Evolutionary conservation across 2,888 invertebrate species (phyloP), one percentile per base, ranked within the genome.

Genomic region (Oxytorus armatus): DNA sequence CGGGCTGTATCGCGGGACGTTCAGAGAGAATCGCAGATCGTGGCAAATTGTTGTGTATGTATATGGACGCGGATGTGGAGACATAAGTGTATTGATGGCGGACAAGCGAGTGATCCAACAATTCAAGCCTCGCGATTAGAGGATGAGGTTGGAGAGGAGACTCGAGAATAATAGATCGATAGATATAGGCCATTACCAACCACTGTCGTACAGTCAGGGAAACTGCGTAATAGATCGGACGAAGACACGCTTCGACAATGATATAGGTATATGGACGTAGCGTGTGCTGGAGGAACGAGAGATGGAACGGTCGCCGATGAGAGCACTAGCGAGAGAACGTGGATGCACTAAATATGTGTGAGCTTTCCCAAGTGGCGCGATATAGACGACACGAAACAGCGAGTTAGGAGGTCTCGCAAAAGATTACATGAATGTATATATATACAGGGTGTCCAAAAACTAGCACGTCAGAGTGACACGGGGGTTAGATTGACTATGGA

Each of bases 151-250:
- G 47, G 63, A 23, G 39, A 72, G 47, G 74, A 29, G 23, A 33
- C 65, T 66, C 65, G 59, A 66, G 76, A 66, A 11, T 72, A 73
- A 76, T 76, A 68, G 76, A 68, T 55, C 39, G 25, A 76, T 61
- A 69, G 42, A 29, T 29, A 44, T 66, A 51, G 8, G 59, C n/a
- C 14, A 36, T 16, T 18, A 11, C 11, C 11, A 47, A 14, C n/a
- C 44, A 59, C 55, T 1, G 23, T 25, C 63, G 51, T 49, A 36
- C 51, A 57, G 55, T 59, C 42, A 47, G 68, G 21, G 39, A 25
- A 55, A n/a, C n/a, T 8, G 36, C 72, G 76, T 66, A 61, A 79
- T 79, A 47, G 76, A 76, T 76, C 66, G 76, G 42, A 72, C 66
- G 42, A 49, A 29, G 61, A 51, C 63, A 69, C 47, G 10, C 47